phyloP scores from a whole-genome alignment of 23 tunicate genomes.

The Halocynthia roretzi region DNA sequence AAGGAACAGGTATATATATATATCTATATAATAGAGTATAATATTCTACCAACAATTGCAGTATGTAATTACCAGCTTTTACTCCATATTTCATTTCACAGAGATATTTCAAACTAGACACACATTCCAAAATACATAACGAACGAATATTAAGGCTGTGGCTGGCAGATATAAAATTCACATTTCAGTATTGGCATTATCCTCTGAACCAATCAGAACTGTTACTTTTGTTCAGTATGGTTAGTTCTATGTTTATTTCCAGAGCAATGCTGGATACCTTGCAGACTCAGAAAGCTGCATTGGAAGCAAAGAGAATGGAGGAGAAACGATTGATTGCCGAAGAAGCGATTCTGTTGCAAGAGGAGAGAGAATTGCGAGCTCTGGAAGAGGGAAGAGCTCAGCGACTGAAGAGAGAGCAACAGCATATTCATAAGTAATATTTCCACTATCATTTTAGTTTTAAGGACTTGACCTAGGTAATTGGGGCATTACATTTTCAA shows the following conservation, averaged over 20 bases:
- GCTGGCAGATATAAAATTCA: no score
- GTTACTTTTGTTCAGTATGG: not conserved
- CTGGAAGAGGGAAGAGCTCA: constrained; percentile 62
- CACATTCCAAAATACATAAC: no score
- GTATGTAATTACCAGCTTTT: no score
- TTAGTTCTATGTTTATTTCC: no score
- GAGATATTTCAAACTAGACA: no score
- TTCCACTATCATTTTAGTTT: no score
- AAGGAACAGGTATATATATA: constrained; percentile 42
- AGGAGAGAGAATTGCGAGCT: constrained; percentile 33
- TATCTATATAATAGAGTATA: no score
- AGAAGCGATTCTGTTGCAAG: constrained; percentile 51
- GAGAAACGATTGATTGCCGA: constrained; percentile 67
- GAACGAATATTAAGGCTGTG: no score
- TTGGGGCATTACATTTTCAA: not conserved
- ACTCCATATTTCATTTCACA: no score
- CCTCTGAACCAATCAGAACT: not conserved
- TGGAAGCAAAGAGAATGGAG: constrained; percentile 63
- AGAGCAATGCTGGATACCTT: constrained; percentile 76
- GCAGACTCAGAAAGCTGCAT: constrained; percentile 78
- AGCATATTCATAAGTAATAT: constrained; percentile 47
- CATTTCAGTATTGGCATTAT: no score
- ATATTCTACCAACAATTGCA: no score
- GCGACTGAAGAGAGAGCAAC: constrained; percentile 48
- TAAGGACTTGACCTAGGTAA: not conserved